phyloP scores from a whole-genome alignment of 1,140 invertebrate genomes.

The Panagrolaimus sp. region DNA sequence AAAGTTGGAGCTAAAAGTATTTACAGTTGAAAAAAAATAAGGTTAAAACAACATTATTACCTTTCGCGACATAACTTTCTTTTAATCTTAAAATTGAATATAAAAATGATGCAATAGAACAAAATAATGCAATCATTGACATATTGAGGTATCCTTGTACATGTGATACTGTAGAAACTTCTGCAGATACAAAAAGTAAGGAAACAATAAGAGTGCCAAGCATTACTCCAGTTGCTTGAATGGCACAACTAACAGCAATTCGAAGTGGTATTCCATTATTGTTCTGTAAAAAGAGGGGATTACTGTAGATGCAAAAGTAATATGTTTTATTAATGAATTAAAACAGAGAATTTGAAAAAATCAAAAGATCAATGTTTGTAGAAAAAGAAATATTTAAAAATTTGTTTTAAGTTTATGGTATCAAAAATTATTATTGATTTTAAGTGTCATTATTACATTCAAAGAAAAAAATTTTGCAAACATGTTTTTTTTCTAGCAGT shows the following conservation, averaged over 20 bases:
- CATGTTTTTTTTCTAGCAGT: too few relatives aligned
- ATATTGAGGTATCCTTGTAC: not conserved
- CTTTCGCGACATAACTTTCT: constrained; percentile 19
- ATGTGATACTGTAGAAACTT: not conserved
- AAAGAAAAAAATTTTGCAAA: too few relatives aligned
- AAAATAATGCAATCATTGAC: constrained; percentile 4
- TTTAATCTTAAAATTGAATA: constrained; percentile 22
- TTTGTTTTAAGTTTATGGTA: too few relatives aligned
- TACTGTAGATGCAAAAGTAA: too few relatives aligned
- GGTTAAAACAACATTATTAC: not conserved
- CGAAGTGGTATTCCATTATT: constrained; percentile 17
- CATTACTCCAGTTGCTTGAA: constrained; percentile 18
- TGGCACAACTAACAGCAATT: constrained; percentile 19
- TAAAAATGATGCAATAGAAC: constrained; percentile 18
- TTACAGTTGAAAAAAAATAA: not conserved
- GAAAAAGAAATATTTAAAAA: too few relatives aligned
- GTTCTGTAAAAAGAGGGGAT: constrained; percentile 9
- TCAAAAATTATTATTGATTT: too few relatives aligned
- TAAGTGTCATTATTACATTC: too few relatives aligned
- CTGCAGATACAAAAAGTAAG: constrained; percentile 14
- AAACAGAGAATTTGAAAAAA: too few relatives aligned
- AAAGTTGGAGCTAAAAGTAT: constrained; percentile 2
- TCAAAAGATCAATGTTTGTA: too few relatives aligned
- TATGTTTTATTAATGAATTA: too few relatives aligned
- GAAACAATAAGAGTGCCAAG: constrained; percentile 9